Evolutionary conservation across 2,888 invertebrate genomes (phyloP).

Genomic region (Euzophera pinguis): DNA sequence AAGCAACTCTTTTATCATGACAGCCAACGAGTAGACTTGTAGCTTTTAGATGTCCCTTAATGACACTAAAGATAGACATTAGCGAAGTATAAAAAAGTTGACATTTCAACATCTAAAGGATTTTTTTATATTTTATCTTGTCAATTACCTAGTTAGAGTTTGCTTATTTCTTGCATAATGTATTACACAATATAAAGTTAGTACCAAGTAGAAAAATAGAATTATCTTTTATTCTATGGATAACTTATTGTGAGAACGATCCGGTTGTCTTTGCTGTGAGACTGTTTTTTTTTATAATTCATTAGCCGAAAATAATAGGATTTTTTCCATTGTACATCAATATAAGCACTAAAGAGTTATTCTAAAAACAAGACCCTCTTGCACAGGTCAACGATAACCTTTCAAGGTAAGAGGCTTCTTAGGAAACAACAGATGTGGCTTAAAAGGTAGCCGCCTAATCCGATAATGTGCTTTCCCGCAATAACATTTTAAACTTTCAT

Average conservation of each 20-base stretch:
- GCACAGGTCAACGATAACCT: slow-evolving; percentile 20
- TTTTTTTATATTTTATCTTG: not conserved
- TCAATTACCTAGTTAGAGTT: no score
- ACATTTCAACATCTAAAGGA: not conserved
- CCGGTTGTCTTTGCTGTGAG: no score
- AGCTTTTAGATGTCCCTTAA: slow-evolving; percentile 12
- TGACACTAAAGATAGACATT: not conserved
- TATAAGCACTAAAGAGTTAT: not conserved
- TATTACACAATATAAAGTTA: no score
- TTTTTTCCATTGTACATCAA: not conserved
- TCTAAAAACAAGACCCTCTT: slow-evolving; percentile 14
- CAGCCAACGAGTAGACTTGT: slow-evolving; percentile 13
- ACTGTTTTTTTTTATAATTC: no score
- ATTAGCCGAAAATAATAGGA: no score
- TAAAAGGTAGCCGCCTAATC: slow-evolving; percentile 53
- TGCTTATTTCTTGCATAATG: no score
- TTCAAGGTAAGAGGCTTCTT: slow-evolving; percentile 34
- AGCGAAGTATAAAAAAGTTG: not conserved
- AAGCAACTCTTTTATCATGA: slow-evolving; percentile 18
- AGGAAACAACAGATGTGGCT: slow-evolving; percentile 45
- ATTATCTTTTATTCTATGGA: no score
- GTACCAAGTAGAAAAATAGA: no score
- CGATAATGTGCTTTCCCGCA: slow-evolving; percentile 43
- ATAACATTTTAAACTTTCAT: slow-evolving; percentile 42
- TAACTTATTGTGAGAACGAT: no score